Evolutionary conservation across 2,888 invertebrate species (phyloP).

Genomic region (Alloscopus bannaensis): DNA sequence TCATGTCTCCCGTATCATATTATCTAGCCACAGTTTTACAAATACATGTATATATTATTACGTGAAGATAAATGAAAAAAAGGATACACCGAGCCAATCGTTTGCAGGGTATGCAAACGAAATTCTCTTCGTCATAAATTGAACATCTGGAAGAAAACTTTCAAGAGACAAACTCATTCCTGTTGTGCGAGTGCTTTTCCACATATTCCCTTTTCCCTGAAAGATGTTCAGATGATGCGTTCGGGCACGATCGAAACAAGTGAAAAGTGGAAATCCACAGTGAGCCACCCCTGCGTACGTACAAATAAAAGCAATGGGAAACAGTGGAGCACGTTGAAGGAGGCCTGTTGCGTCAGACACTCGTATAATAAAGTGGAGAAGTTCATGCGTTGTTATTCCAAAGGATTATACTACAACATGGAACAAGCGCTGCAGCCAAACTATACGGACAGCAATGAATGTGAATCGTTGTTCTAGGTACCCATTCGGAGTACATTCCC

Average conservation of each 20-base stretch:
- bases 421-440: too few relatives aligned
- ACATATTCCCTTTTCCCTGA: neutral
- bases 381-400: neutral
- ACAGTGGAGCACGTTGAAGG: slow-evolving; percentile 20
- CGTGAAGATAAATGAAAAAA: neutral
- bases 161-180: neutral
- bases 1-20: too few relatives aligned
- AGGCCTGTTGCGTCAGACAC: slow-evolving; percentile 51
- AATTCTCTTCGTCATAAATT: slow-evolving; percentile 32
- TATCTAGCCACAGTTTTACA: too few relatives aligned
- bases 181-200: neutral
- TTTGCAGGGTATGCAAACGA: too few relatives aligned
- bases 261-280: slow-evolving; percentile 20
- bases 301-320: too few relatives aligned
- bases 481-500: too few relatives aligned
- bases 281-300: too few relatives aligned
- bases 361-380: neutral
- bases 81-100: slow-evolving; percentile 3
- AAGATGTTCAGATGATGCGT: slow-evolving; percentile 20
- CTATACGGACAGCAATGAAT: too few relatives aligned
- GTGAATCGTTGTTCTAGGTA: too few relatives aligned
- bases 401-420: slow-evolving; percentile 14
- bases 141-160: slow-evolving; percentile 52
- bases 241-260: slow-evolving; percentile 23
- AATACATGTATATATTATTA: too few relatives aligned